A percentile compares a stretch with the other conserved stretches of the same genome.
Conservation (phyloP, 2,113 vertebrate species). For the Megatriorchis doriae region DNA sequence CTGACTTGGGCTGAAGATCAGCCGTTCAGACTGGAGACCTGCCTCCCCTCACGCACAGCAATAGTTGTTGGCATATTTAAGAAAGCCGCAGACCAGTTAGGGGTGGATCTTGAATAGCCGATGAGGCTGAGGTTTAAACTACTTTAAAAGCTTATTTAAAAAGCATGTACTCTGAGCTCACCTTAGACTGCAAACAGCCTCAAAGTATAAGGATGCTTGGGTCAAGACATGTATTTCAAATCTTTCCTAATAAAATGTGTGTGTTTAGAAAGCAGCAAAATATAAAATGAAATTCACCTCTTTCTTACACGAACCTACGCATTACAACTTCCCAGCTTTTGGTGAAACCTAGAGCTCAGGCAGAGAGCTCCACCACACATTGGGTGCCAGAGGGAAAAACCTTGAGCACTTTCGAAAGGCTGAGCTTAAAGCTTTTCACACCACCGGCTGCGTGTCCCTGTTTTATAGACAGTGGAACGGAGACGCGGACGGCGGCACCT, state of each 20-base stretch:
- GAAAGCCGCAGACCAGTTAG: background rate
- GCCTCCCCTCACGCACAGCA: background rate
- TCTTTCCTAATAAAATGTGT: background rate
- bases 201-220: fast-evolving
- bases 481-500: fast-evolving
- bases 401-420: background rate
- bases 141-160: background rate
- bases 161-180: fast-evolving
- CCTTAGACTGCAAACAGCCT: background rate
- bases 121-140: background rate
- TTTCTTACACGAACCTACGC: fast-evolving
- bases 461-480: background rate
- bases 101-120: background rate
- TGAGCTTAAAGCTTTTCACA: background rate
- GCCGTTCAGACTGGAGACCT: background rate
- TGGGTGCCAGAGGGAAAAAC: background rate
- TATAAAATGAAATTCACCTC: background rate
- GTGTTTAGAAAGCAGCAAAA: background rate
- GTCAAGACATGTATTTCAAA: background rate
- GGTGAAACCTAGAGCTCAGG: background rate
- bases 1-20: background rate
- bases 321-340: background rate
- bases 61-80: background rate
- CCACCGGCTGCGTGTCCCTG: background rate
- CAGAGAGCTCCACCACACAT: fast-evolving